Evolutionary conservation across 2,888 invertebrate species (phyloP), one percentile per base, ranked within the genome.

Genomic region (Chirona hameri): DNA sequence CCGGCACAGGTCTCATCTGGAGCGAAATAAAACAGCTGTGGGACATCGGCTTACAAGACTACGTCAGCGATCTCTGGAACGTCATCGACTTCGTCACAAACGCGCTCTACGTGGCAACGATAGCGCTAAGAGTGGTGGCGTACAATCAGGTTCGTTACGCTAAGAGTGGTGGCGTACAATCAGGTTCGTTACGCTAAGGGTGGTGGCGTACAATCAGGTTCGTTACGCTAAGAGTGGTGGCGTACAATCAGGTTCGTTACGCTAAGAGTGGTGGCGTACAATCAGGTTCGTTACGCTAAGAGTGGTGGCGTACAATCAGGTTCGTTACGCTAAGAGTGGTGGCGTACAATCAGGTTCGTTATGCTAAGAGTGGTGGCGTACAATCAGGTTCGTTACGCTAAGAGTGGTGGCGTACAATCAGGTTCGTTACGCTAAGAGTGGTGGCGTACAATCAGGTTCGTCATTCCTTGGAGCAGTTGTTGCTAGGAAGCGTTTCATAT

Each of bases 21-120:
- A 96, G 97, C 87, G 99, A 99, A 90, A 97, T 99, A 86, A 99
- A 99, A 88, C 98, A 99, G 89, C 90, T 99, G 84, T 99, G 98
- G 98, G 97, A 98, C 88, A 96, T 97, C 86, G 99, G 99, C 0
- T 90, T 98, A 83, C 94, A 96, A 87, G 98, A 98, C 88, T 99
- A 99, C 90, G 93, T 96, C 83, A 94, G 97, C 87, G 98, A 99
- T 89, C 98, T 99, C 97, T 99, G 99, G 99, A 99, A 99, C 89
- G 97, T 99, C 84, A 95, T 99, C 86, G 99, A 99, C 90, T 99
- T 99, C 89, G 96, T 98, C 85, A 99, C 99, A 84, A 99, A 99
- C 90, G 97, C 98, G 14, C 90, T 99, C 69, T 99, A 99, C 89
- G 96, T 99, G 84, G 97, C 98, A 83, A 99, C 99, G 0, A 95